Percentiles rank a stretch among this genome's conserved stretches.
Conservation (phyloP, 2,113 vertebrate species). For the Galemys pyrenaicus region DNA sequence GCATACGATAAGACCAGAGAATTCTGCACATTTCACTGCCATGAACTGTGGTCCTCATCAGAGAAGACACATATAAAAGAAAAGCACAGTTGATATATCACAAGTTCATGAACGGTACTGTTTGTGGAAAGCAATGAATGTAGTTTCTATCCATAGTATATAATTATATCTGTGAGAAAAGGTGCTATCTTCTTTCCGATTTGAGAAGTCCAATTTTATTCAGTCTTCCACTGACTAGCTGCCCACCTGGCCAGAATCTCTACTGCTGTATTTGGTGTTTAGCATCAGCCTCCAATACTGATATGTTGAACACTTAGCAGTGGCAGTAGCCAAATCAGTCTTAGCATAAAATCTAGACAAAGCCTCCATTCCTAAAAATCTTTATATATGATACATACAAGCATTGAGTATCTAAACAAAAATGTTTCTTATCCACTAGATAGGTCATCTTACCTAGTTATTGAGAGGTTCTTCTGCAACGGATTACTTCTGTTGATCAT, state of each 20-base stretch:
- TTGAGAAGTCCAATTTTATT: neutral
- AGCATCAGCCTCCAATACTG: neutral
- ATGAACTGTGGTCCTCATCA: neutral
- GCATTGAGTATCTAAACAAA: neutral
- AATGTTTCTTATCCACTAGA: neutral
- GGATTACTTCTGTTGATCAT: neutral
- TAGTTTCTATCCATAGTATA: neutral
- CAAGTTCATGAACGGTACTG: neutral
- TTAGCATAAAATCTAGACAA: neutral
- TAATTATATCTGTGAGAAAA: neutral
- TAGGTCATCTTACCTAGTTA: neutral
- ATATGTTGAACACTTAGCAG: neutral
- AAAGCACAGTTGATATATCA: neutral
- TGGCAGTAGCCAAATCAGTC: neutral
- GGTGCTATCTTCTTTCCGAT: neutral
- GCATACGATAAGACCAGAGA: neutral
- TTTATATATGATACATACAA: neutral
- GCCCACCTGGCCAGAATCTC: neutral
- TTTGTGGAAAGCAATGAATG: neutral
- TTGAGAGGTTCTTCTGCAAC: neutral
- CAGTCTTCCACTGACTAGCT: neutral
- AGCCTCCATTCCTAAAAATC: neutral
- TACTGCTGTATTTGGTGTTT: neutral
- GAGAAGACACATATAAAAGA: neutral
- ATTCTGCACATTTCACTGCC: neutral